Evolutionary conservation across 2,113 vertebrate genomes (phyloP).

Genomic region (Caretta caretta): DNA sequence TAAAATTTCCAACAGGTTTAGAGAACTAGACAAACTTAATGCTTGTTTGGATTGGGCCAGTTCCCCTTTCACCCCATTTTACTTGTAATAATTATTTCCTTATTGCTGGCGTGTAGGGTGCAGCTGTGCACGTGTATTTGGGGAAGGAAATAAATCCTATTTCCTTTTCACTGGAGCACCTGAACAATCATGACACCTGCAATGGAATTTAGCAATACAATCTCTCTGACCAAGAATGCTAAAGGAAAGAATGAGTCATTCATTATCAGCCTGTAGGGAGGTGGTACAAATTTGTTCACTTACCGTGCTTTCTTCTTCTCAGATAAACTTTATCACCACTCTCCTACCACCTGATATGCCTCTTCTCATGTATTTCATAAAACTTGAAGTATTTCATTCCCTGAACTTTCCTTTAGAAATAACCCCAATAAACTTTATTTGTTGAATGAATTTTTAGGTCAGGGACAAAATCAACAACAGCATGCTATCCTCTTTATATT

Average conservation of each 20-base stretch:
- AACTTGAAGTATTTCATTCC: background rate
- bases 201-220: background rate
- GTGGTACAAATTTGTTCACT: background rate
- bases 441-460: background rate
- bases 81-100: background rate
- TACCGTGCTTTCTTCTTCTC: background rate
- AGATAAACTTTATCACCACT: background rate
- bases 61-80: background rate
- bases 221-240: background rate
- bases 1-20: background rate
- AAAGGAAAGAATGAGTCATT: background rate
- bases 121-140: background rate
- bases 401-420: background rate
- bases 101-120: background rate
- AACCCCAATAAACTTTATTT: background rate
- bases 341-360: background rate
- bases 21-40: background rate
- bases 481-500: background rate
- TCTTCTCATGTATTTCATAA: background rate
- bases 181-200: background rate
- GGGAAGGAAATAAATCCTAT: background rate
- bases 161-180: background rate
- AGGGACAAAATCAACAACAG: background rate
- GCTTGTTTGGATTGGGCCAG: background rate
- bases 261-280: fast-evolving